A percentile compares a stretch with the other conserved stretches of the same genome.
These are phyloP conservation scores for Neodon shergylaensis DNA, from an alignment of 2,113 vertebrate species.

Conservation along the genomic window DNA sequence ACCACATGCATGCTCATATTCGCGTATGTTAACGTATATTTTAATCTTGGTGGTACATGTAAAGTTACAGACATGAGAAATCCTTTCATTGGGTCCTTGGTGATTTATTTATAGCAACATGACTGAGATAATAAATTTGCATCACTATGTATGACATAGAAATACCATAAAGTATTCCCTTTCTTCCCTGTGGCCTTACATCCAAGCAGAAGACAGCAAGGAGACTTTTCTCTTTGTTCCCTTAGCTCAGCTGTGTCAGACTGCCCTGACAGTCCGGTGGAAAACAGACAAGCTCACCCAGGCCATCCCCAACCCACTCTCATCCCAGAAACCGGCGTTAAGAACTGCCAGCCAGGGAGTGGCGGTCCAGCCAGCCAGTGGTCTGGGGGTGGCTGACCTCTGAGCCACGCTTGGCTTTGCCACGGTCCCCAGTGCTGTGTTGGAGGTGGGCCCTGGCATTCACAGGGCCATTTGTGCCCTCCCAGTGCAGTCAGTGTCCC, in stretches of 20 bases:
- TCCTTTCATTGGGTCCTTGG: neutral
- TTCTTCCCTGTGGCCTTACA: neutral
- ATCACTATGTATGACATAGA: no score
- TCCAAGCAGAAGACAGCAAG: neutral
- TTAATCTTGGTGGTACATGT: neutral
- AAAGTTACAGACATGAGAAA: neutral
- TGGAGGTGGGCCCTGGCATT: conserved; percentile 86
- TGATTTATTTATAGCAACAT: neutral
- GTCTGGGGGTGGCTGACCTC: conserved; percentile 66
- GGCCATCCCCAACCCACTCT: neutral
- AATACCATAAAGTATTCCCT: neutral
- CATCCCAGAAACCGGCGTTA: fast-evolving
- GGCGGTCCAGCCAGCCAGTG: neutral
- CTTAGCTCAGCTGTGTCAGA: neutral
- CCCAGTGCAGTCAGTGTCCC: conserved; percentile 92
- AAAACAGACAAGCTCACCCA: no score
- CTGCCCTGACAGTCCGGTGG: neutral
- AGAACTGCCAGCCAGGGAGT: neutral
- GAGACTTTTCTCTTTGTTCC: neutral
- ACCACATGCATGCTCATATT: no score
- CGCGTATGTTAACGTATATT: neutral
- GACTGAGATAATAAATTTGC: neutral
- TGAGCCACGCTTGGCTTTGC: conserved; percentile 67
- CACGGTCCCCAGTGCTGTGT: conserved; percentile 77
- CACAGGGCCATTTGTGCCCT: conserved; percentile 92